Conservation (phyloP, 2,113 vertebrate genomes). For the Vombatus ursinus region DNA sequence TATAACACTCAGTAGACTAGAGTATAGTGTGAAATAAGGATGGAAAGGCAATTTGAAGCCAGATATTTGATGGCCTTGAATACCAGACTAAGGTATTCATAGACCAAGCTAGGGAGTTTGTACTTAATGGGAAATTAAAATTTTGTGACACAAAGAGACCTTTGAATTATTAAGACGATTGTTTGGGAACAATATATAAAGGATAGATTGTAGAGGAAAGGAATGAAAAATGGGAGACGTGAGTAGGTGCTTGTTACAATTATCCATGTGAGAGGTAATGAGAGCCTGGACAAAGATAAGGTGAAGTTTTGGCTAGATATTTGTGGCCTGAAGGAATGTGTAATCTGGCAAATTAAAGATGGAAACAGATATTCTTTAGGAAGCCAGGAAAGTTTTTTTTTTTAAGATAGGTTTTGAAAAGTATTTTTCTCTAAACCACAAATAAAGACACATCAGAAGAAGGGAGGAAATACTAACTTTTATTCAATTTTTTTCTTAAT, state of each 20-base stretch:
- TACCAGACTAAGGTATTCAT: background rate
- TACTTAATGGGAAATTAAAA: background rate
- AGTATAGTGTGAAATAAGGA: background rate
- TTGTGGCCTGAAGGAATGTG: background rate
- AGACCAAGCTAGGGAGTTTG: background rate
- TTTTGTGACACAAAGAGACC: background rate
- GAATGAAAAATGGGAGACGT: background rate
- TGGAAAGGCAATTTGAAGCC: background rate
- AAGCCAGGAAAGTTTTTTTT: background rate
- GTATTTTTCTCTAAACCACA: background rate
- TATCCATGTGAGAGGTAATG: background rate
- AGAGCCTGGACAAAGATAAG: background rate
- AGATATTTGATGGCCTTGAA: background rate
- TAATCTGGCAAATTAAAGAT: background rate
- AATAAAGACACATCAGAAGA: slow-evolving; percentile 25
- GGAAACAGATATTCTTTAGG: background rate
- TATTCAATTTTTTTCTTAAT: slow-evolving; percentile 61
- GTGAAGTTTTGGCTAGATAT: background rate
- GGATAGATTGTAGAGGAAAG: background rate
- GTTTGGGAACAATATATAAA: background rate
- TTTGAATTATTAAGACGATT: background rate
- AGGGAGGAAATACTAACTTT: background rate
- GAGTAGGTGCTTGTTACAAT: background rate
- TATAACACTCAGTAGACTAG: background rate
- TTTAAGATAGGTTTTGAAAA: slow-evolving; percentile 14